These are phyloP conservation scores for Melanotaenia parkinsoni DNA, from an alignment of 2,797 vertebrate genomes.

Conservation along the genomic window DNA sequence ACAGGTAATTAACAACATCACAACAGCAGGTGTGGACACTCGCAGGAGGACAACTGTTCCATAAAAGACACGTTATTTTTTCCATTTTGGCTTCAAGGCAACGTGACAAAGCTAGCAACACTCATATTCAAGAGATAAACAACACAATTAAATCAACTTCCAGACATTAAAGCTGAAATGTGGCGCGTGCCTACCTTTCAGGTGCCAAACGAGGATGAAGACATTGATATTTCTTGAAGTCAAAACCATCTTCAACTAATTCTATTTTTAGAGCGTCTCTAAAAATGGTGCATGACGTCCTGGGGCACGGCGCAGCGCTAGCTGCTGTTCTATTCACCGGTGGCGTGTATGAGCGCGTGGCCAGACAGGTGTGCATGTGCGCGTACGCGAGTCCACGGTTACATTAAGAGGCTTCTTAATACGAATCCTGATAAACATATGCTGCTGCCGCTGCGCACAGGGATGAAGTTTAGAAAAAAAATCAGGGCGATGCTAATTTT, in stretches of 20 bases:
- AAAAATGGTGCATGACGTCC: constrained; percentile 80
- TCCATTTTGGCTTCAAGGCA: constrained; percentile 32
- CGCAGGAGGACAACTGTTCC: neutral
- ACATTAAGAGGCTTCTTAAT: constrained; percentile 3
- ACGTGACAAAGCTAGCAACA: neutral
- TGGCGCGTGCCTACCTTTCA: constrained; percentile 44
- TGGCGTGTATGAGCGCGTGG: constrained; percentile 43
- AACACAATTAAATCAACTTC: neutral
- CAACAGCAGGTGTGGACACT: constrained; percentile 39
- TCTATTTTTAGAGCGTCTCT: constrained; percentile 78
- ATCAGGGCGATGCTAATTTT: constrained; percentile 22
- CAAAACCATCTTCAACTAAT: constrained; percentile 50
- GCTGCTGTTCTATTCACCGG: constrained; percentile 59
- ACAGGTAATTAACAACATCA: constrained; percentile 44
- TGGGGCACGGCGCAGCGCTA: constrained; percentile 51
- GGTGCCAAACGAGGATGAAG: neutral
- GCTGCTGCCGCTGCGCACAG: neutral
- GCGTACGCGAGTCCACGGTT: constrained; percentile 2
- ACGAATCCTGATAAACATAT: constrained; percentile 38
- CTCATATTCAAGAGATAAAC: neutral
- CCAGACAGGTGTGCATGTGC: constrained; percentile 13
- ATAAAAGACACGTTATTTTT: constrained; percentile 9
- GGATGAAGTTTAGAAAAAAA: neutral
- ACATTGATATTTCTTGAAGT: constrained; percentile 6
- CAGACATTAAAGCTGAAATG: fast-evolving